Evolutionary conservation across 2,888 invertebrate genomes (phyloP).

Genomic region (Gymnosoma rotundatum): DNA sequence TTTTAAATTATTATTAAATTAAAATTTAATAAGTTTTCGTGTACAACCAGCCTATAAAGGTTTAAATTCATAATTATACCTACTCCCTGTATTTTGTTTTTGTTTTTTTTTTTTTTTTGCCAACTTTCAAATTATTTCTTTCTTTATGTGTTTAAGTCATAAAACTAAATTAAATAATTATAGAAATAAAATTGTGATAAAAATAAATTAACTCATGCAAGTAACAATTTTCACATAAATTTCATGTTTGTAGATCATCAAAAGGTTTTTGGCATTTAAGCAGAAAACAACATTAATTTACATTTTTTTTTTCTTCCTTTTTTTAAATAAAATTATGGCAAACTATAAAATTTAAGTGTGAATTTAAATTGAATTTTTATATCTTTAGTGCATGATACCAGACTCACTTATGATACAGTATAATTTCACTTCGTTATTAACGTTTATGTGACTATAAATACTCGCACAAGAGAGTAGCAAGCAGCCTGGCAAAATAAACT

Average conservation of each 20-base stretch:
- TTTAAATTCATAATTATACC: too few species aligned
- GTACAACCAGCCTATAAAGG: too few species aligned
- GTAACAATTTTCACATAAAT: constrained; percentile 60
- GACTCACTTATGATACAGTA: constrained; percentile 1
- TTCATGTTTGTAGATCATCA: constrained; percentile 63
- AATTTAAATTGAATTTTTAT: constrained; percentile 70
- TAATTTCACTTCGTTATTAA: constrained; percentile 26
- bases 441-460: constrained; percentile 1
- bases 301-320: constrained; percentile 9
- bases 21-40: too few species aligned
- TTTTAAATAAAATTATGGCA: constrained; percentile 59
- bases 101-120: neutral
- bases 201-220: constrained; percentile 37
- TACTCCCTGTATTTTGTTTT: too few species aligned
- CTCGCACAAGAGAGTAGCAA: neutral
- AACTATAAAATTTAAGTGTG: constrained; percentile 70
- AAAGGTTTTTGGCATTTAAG: constrained; percentile 47
- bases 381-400: constrained; percentile 52
- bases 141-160: constrained; percentile 36
- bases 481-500: constrained; percentile 56
- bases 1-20: too few species aligned
- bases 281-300: constrained; percentile 13
- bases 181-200: constrained; percentile 63
- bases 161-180: constrained; percentile 70
- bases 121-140: constrained; percentile 43